A percentile compares a stretch with the other conserved stretches of the same genome.
phyloP scores from a whole-genome alignment of 1,140 invertebrate genomes.

The Liolophura sinensis region DNA sequence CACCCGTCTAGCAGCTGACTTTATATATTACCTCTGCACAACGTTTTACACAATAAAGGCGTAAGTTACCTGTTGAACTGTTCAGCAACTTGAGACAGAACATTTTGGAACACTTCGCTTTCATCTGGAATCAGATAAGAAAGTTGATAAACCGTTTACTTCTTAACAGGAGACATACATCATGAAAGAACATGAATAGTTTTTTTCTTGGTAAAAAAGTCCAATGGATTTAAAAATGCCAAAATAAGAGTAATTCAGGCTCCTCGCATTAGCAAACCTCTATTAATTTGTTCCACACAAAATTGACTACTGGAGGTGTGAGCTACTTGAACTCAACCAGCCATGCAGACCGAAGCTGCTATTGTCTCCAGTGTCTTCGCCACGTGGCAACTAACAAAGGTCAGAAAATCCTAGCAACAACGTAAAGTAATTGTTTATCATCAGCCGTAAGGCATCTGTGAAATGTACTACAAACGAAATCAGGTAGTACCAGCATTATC shows the following conservation, averaged over 20 bases:
- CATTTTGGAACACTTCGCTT: conserved; percentile 43
- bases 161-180: not conserved
- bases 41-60: not conserved
- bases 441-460: too few relatives aligned
- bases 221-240: conserved; percentile 7
- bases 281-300: too few relatives aligned
- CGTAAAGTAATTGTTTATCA: not conserved
- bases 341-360: not conserved
- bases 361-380: too few relatives aligned
- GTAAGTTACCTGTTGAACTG: conserved; percentile 49
- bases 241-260: not conserved
- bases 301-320: too few relatives aligned
- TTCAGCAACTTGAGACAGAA: conserved; percentile 46
- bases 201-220: not conserved
- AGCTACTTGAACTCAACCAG: not conserved
- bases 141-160: not conserved
- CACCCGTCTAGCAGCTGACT: not conserved
- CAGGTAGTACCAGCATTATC: too few relatives aligned
- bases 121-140: conserved; percentile 27
- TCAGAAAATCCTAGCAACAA: not conserved
- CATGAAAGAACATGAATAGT: not conserved
- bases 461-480: too few relatives aligned
- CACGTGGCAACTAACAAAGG: not conserved
- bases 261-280: too few relatives aligned
- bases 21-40: not conserved